These are phyloP conservation scores for Pseudotriccus pelzelni DNA, from an alignment of 2,797 vertebrate species.

Conservation along the genomic window DNA sequence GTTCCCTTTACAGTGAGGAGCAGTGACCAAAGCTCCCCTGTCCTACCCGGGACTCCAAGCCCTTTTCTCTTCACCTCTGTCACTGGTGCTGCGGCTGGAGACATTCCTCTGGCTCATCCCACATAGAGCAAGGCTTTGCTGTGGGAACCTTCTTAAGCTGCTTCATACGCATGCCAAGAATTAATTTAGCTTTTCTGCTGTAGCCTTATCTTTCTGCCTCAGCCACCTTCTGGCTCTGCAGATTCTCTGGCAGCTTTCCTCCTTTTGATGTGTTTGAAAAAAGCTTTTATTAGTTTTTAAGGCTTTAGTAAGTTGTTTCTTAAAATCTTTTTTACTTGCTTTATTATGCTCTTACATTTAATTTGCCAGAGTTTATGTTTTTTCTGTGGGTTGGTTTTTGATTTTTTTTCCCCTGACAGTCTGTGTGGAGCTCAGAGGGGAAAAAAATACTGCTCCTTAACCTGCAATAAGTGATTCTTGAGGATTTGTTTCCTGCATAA, in stretches of 20 bases:
- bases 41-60: neutral
- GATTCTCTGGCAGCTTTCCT: slow-evolving; percentile 40
- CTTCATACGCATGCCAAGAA: neutral
- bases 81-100: neutral
- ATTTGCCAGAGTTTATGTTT: slow-evolving; percentile 4
- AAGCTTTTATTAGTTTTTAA: slow-evolving; percentile 62
- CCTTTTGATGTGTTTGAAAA: slow-evolving; percentile 53
- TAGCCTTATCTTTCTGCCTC: slow-evolving; percentile 48
- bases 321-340: slow-evolving; percentile 53
- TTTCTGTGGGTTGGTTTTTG: neutral
- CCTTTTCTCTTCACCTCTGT: neutral
- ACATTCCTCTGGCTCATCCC: slow-evolving; percentile 18
- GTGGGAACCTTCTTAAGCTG: slow-evolving; percentile 19
- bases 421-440: neutral
- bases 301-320: slow-evolving; percentile 60
- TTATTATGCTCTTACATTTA: slow-evolving; percentile 27
- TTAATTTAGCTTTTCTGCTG: slow-evolving; percentile 46
- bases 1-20: neutral
- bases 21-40: neutral
- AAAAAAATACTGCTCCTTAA: neutral
- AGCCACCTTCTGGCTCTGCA: slow-evolving; percentile 27
- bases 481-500: neutral
- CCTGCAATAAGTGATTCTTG: neutral
- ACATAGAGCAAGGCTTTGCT: neutral
- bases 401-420: neutral